Evolutionary conservation across 2,797 vertebrate species (phyloP), one percentile per base, ranked within the genome.

Genomic region (Megaceryle alcyon): DNA sequence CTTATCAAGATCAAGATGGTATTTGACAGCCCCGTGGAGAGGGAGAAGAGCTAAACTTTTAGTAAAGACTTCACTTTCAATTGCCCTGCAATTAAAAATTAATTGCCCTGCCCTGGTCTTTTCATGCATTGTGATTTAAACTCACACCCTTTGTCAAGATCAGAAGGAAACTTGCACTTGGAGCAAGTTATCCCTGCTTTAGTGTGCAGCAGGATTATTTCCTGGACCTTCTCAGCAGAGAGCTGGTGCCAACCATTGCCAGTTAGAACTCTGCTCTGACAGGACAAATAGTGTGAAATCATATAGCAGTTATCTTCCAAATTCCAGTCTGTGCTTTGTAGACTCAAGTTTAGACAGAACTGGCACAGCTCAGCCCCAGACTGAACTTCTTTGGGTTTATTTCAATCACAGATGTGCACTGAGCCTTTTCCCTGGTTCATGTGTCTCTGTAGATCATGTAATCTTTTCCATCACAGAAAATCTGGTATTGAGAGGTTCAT

Each of bases 391-490:
- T 35, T 7, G 44, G 43, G 33, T 78, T 94, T 77, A 79, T 94
- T 94, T 85, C 85, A 61, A 44, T 73, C 87, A 26, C 85, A 94
- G 96, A 86, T 94, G 86, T 91, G 82, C 80, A 88, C 80, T 92
- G 90, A 94, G 82, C 80, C 53, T 94, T 85, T 39, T 88, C 86
- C 81, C 88, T 33, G 41, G 48, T 84, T 91, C 83, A 51, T 61
- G 14, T 6, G 37, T 95, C 92, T 94, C 90, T 59, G 44, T 37
- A 57, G 75, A 86, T 82, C 75, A 3, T 59, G 86, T 82, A 63
- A 86, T 92, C 93, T 95, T 97, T 94, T 94, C 95, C 94, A 88
- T 54, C 66, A 86, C 90, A 96, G 65, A 75, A 88, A 91, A 90
- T 90, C 54, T 95, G 92, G 11, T 60, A 59, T 39, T 10, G 88